Evolutionary conservation across 2,797 vertebrate genomes (phyloP).

Genomic region (Pangasius mekongensis): DNA sequence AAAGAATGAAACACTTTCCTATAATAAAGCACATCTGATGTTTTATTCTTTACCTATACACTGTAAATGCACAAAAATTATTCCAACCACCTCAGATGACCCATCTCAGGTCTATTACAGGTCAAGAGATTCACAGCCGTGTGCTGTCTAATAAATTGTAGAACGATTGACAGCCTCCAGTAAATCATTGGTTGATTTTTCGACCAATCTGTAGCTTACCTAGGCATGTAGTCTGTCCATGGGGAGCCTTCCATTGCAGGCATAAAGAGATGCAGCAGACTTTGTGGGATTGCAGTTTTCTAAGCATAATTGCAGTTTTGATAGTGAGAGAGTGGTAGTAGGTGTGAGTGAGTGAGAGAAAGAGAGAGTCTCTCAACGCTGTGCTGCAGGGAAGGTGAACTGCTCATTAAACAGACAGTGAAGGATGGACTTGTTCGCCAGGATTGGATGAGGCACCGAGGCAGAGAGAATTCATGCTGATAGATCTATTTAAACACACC

Average conservation of each 20-base stretch:
- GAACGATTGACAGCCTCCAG: not conserved
- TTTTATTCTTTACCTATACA: not conserved
- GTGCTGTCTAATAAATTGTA: not conserved
- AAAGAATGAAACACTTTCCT: not conserved
- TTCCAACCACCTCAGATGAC: not conserved
- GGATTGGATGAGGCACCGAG: constrained; percentile 40
- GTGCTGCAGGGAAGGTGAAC: constrained; percentile 43
- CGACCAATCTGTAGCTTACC: not conserved
- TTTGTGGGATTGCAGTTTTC: constrained; percentile 11
- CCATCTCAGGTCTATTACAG: not conserved
- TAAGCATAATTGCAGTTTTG: constrained; percentile 15
- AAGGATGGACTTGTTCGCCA: constrained; percentile 47
- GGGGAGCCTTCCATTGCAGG: not conserved
- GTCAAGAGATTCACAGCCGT: not conserved
- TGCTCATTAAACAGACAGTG: constrained; percentile 62
- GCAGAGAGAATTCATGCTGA: constrained; percentile 38
- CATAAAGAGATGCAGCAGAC: constrained; percentile 1
- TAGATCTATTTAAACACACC: constrained; percentile 45
- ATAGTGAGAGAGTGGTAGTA: constrained; percentile 24
- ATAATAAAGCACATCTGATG: not conserved
- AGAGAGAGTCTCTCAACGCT: constrained; percentile 20
- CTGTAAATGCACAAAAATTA: not conserved
- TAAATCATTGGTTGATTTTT: not conserved
- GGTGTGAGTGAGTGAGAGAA: constrained; percentile 27
- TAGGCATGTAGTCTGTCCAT: not conserved